Percentiles rank a stretch among this genome's conserved stretches.
Conservation (phyloP, 2,113 vertebrate genomes). For the Sclerurus mexicanus region DNA sequence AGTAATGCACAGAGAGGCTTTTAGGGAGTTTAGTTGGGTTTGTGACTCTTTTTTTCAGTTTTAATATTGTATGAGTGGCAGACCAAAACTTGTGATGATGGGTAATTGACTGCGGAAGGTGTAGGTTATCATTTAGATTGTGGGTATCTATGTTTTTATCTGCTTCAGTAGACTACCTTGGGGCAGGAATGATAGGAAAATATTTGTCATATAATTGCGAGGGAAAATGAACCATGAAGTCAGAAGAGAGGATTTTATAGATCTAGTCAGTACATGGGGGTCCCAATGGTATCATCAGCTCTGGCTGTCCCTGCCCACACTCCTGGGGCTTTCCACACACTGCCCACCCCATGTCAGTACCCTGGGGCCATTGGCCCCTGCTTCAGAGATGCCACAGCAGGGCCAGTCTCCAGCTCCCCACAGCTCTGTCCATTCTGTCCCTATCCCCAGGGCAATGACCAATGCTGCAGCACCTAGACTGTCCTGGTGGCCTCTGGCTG, state of each 20-base stretch:
- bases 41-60: neutral
- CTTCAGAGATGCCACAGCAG: neutral
- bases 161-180: neutral
- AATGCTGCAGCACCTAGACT: neutral
- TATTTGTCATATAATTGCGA: neutral
- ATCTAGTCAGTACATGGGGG: neutral
- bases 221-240: neutral
- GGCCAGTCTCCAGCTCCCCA: neutral
- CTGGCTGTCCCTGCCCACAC: neutral
- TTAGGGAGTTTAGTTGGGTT: neutral
- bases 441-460: neutral
- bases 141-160: neutral
- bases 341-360: neutral
- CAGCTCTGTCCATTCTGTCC: neutral
- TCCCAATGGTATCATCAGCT: neutral
- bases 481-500: rapidly evolving
- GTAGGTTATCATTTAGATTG: neutral
- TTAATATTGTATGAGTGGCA: neutral
- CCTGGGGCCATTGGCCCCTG: neutral
- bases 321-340: too few species aligned
- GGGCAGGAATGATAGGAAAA: neutral
- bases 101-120: neutral
- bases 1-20: rapidly evolving
- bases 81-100: neutral
- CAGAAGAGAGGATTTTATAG: neutral